Evolutionary conservation across 2,797 vertebrate genomes (phyloP), one percentile per base, ranked within the genome.

Genomic region (Bovichtus diacanthus): DNA sequence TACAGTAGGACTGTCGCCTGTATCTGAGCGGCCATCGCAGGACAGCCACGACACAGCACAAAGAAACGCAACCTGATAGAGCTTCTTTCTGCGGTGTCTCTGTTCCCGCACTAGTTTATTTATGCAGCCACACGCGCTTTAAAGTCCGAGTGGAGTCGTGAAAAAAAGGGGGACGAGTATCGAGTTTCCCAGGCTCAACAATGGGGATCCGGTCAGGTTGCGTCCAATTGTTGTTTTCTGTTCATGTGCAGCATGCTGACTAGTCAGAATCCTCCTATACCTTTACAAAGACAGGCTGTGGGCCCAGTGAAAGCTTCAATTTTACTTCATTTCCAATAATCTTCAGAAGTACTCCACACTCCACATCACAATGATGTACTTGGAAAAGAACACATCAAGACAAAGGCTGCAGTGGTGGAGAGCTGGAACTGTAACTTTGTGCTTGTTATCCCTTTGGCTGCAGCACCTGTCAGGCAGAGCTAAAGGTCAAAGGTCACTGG

Each of bases 61-160:
- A 62, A 55, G 70, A 83, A 62, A 80, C 36, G 88, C 74, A 91
- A 93, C 87, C 91, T 74, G 90, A 94, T 85, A 56, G 51, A 87
- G 78, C 25, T 16, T 85, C 77, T 92, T 62, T 93, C 86, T 83
- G 85, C 89, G 70, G 87, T 78, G 93, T 95, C 87, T 95, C 85
- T 85, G 93, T 93, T 94, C 91, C 54, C 78, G 84, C 70, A 64
- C 81, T 95, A 73, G 96, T 96, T 98, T 97, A 98, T 98, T 98
- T 91, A 99, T 97, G 94, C 70, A 44, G 90, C 93, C 96, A 95
- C 95, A 95, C 93, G 93, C 88, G 90, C 87, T 78, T 92, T 94
- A 93, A 96, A 93, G 94, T 95, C 81, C 18, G 85, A 93, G 93
- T 91, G 83, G 85, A 91, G 86, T 87, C 79, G 70, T 91, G 88